These are phyloP conservation scores for Trichechus manatus DNA, from an alignment of 2,113 vertebrate species.

Conservation along the genomic window DNA sequence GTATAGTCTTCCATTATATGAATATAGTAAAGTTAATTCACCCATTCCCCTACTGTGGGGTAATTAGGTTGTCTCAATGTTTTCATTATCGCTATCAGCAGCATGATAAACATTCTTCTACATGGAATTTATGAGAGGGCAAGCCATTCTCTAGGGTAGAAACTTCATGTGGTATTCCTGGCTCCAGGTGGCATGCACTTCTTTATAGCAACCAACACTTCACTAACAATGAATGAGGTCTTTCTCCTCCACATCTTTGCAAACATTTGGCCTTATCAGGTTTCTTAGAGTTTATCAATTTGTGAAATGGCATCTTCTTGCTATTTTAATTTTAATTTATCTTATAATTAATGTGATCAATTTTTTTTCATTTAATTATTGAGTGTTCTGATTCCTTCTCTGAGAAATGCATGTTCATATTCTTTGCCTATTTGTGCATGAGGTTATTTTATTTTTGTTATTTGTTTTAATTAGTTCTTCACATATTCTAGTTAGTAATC, in stretches of 20 bases:
- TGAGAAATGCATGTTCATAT: neutral
- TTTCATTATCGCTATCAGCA: neutral
- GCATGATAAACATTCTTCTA: neutral
- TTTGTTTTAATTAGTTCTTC: neutral
- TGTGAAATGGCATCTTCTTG: neutral
- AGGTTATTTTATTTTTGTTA: neutral
- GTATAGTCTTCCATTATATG: neutral
- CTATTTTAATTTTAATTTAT: neutral
- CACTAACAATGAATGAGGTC: neutral
- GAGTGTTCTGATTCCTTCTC: neutral
- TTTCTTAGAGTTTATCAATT: neutral
- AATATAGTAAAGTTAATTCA: neutral
- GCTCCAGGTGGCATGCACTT: neutral
- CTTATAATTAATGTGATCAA: neutral
- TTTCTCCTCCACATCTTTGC: neutral
- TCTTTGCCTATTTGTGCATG: neutral
- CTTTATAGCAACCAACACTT: neutral
- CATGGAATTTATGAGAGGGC: neutral
- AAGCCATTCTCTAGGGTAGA: neutral
- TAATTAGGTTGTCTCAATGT: neutral
- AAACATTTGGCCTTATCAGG: neutral
- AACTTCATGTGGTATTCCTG: neutral
- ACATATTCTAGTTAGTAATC: neutral
- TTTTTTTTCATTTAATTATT: neutral
- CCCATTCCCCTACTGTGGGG: neutral